Evolutionary conservation across 2,888 invertebrate genomes (phyloP).

Genomic region (Antitype chi): DNA sequence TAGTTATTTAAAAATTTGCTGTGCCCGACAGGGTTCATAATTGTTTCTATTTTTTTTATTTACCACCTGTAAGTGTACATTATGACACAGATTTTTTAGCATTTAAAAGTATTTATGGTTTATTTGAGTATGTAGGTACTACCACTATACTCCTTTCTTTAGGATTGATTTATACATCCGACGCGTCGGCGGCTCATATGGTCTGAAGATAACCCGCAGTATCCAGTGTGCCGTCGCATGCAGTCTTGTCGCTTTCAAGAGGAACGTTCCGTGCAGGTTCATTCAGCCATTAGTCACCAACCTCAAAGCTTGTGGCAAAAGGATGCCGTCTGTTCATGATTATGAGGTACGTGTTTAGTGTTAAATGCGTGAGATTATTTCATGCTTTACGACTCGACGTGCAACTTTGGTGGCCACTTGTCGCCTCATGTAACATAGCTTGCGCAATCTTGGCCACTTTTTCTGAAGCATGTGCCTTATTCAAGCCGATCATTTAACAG

Average conservation of each 20-base stretch:
- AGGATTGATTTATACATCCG: slow-evolving; percentile 91
- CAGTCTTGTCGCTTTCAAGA: slow-evolving; percentile 91
- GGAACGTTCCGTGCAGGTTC: slow-evolving; percentile 92
- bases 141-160: background rate
- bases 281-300: slow-evolving; percentile 91
- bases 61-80: no score
- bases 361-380: background rate
- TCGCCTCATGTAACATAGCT: background rate
- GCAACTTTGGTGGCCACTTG: background rate
- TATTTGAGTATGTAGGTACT: background rate
- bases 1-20: no score
- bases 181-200: slow-evolving; percentile 89
- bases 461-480: background rate
- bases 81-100: no score
- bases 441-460: background rate
- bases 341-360: slow-evolving; percentile 81
- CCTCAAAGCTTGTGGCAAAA: slow-evolving; percentile 90
- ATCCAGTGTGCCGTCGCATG: slow-evolving; percentile 90
- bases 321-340: slow-evolving; percentile 82
- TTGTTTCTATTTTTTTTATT: no score
- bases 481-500: background rate
- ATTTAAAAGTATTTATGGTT: background rate
- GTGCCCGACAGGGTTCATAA: no score
- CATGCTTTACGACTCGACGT: background rate
- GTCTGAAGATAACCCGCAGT: slow-evolving; percentile 92